Base-by-base conservation (phyloP, 2,113 vertebrate species). In the Labrus mixtus region DNA sequence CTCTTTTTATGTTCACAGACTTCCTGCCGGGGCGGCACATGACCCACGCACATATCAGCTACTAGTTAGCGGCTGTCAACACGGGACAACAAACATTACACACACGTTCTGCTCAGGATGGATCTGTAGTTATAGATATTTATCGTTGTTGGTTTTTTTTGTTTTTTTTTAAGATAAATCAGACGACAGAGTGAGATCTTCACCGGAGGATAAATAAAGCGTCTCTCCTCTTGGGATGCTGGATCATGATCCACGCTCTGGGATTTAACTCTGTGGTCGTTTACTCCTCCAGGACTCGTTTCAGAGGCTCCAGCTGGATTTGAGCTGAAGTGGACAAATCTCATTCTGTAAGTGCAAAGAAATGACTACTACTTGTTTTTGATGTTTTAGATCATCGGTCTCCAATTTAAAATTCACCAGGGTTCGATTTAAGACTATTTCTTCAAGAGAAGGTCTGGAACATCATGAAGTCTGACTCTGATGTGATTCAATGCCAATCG, bases 1-100 rank as follows among this genome's bases (percentile, higher is more conserved):
- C 81, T 87, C 67, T 73, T 82, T 82, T 90, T 90, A 82, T 72
- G 80, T 78, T 70, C 66, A 50, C 70, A 59, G 79, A 82, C 81
- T 88, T 87, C 81, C 84, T 88, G 83, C 87, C 87, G 59, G 89
- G 43, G 90, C 72, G 78, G 54, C 83, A 76, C 81, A 85, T 68
- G 79, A 86, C 78, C 71, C 75, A 10, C 58, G 66, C 79, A 84
- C 83, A 87, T 76, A 93, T 90, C 86, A 86, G 65, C 79, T 73
- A 71, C 69, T 73, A 33, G 75, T 64, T 19, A 54, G 19, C 67
- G 33, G 67, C 78, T 1, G 60, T 36, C 37, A 73, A 39, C 73
- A 43, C 50, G 43, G 22, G n/a, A n/a, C n/a, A n/a, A 68, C 64
- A 43, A 60, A 51, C 62, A 41, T 41, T 19, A 60, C 9, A 55